Conservation (phyloP, 2,113 vertebrate species). For the Bufo bufo region DNA sequence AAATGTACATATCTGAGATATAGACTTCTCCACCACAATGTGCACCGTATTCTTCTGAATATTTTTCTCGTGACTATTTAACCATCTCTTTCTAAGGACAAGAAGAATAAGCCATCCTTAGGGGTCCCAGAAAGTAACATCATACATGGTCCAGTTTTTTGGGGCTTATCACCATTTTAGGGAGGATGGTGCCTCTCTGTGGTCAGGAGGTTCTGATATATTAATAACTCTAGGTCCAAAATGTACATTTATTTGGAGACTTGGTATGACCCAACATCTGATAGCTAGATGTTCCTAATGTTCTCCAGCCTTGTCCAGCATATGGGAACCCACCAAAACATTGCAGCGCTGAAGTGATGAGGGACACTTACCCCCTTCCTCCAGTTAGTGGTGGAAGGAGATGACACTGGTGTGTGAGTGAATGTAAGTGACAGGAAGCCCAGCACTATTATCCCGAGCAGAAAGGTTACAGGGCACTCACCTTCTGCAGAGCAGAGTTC, state of each 20-base stretch:
- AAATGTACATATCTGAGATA: no score
- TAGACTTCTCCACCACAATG: no score
- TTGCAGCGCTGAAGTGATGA: not conserved
- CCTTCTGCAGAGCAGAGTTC: conserved; percentile 18
- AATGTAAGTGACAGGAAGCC: not conserved
- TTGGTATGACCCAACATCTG: not conserved
- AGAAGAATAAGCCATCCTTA: not conserved
- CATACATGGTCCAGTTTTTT: not conserved
- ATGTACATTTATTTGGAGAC: not conserved
- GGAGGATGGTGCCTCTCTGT: not conserved
- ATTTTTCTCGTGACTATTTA: not conserved
- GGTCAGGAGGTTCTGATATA: not conserved
- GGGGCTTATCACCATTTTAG: not conserved
- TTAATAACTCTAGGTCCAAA: not conserved
- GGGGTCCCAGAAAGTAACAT: not conserved
- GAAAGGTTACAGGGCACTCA: conserved; percentile 17
- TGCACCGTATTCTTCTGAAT: not conserved
- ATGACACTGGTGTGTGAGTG: no score
- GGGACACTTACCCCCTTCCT: not conserved
- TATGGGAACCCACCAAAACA: not conserved
- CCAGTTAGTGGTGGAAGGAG: not conserved
- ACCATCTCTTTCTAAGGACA: not conserved
- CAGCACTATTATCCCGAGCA: not conserved
- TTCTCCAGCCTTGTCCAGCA: not conserved
- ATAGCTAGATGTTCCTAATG: not conserved